phyloP scores from a whole-genome alignment of 2,888 invertebrate species.

The Galerucella calmariensis region DNA sequence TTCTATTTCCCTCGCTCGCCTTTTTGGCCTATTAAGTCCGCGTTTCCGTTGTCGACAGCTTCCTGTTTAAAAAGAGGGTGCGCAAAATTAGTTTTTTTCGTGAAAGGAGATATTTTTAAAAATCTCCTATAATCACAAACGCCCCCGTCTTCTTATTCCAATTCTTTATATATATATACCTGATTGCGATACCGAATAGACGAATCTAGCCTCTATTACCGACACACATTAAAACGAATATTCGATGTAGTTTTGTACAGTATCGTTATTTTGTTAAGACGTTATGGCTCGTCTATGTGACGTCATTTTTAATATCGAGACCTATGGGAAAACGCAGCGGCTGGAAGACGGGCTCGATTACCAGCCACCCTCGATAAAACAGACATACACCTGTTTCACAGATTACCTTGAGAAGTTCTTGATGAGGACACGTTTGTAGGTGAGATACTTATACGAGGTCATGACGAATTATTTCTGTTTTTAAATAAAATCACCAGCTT shows the following conservation, averaged over 20 bases:
- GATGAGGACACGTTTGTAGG: slow-evolving; percentile 17
- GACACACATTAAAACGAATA: background rate
- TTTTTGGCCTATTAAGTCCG: slow-evolving; percentile 45
- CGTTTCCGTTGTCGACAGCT: slow-evolving; percentile 55
- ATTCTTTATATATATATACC: background rate
- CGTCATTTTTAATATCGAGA: slow-evolving; percentile 40
- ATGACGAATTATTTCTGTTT: background rate
- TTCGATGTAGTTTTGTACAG: background rate
- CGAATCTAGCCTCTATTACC: background rate
- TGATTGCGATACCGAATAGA: background rate
- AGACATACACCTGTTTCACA: slow-evolving; percentile 43
- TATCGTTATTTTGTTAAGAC: slow-evolving; percentile 10
- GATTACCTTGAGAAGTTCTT: slow-evolving; percentile 40
- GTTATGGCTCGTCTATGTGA: slow-evolving; percentile 18
- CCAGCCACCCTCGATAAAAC: slow-evolving; percentile 42
- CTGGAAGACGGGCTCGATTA: slow-evolving; percentile 40
- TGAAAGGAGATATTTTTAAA: slow-evolving; percentile 61
- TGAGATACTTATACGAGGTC: slow-evolving; percentile 6
- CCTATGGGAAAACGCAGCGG: slow-evolving; percentile 46
- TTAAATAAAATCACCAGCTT: too few relatives aligned
- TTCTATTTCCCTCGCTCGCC: slow-evolving; percentile 33
- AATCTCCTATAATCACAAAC: slow-evolving; percentile 41
- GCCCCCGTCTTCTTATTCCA: slow-evolving; percentile 39
- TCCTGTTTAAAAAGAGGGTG: slow-evolving; percentile 60
- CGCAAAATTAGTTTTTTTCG: slow-evolving; percentile 58